Evolutionary conservation across 2,888 invertebrate genomes (phyloP), one percentile per base, ranked within the genome.

Genomic region (Ennomos erosarius): DNA sequence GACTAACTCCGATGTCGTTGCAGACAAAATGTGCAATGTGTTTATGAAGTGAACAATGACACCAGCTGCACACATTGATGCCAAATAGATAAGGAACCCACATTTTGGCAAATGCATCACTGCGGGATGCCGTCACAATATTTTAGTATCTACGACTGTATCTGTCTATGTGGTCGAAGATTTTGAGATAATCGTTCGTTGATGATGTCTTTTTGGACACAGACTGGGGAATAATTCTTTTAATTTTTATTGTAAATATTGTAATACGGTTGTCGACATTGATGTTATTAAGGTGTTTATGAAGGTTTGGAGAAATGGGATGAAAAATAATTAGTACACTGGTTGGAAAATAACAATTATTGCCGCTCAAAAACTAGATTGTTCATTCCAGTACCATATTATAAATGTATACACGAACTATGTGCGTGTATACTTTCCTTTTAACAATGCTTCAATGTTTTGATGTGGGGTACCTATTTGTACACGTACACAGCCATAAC

Each of bases 51-150:
- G 69, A 72, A 81, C 78, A 82, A 79, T 79, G 75, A 74, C 78
- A 82, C 87, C 87, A 87, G 86, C 90, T 90, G 89, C 87, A 73
- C 69, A 68, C 73, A 70, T 76, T 72, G 79, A 80, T 83, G 78
- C 79, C 79, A 84, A 85, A 85, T 85, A 82, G 90, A 91, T 91
- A 90, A 88, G 76, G 76, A 74, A 81, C 90, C 90, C 91, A 88
- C 90, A 92, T 90, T 87, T 90, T 89, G 89, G 87, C 90, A 90
- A 91, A 91, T 87, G 85, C 74, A 81, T 83, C 90, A 65, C 91
- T 82, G 90, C 89, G 84, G 90, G 92, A 78, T 44, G 88, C 90
- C 90, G 82, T 92, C 91, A 92, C 85, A 92, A 92, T 92, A 92
- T 92, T 92, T 90, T 85, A 87, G 84, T 88, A 83, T 84, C 81